Evolutionary conservation across 2,888 invertebrate genomes (phyloP), one percentile per base, ranked within the genome.

Genomic region (Hypsopygia costalis): DNA sequence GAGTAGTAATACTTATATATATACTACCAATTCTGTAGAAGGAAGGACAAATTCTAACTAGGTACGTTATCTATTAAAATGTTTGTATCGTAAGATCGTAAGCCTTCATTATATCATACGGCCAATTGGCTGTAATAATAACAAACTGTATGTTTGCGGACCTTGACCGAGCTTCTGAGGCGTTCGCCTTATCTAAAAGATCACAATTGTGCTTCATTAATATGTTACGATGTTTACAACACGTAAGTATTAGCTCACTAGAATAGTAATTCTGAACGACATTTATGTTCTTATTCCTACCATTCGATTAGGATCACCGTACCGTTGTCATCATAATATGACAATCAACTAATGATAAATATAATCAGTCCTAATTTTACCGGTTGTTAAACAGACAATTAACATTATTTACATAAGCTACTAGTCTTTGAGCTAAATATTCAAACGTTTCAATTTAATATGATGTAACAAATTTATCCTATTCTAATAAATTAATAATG

Each of bases 51-150:
- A 35, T 43, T 40, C 36, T 11, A 27, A 2, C 2, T 16, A 16
- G 3, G 4, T 16, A 16, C 30, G 21, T 30, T 20, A 29, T 31
- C 20, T 43, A 52, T 49, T 51, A 46, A 52, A 58, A 56, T 53
- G 60, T 56, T 56, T 48, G 45, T 42, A 62, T 51, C 52, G 51
- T 59, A 56, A 61, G 58, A 62, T 51, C 52, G 51, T 59, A 56
- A 61, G 58, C 43, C 51, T 65, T 63, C 44, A 49, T 54, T 55
- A 37, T 52, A 58, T 56, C 56, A 55, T 55, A 53, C 53, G 47
- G 52, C 61, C 66, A 72, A 76, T 73, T 69, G 68, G 51, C 58
- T 63, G 51, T 67, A 71, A 68, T 66, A 62, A 16, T 16, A n/a
- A 59, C 49, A 42, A 40, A 44, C 40, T 49, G 55, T 62, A 49